These are phyloP conservation scores for Macrosoma leucophasiata DNA, from an alignment of 2,888 invertebrate genomes.

Conservation along the genomic window DNA sequence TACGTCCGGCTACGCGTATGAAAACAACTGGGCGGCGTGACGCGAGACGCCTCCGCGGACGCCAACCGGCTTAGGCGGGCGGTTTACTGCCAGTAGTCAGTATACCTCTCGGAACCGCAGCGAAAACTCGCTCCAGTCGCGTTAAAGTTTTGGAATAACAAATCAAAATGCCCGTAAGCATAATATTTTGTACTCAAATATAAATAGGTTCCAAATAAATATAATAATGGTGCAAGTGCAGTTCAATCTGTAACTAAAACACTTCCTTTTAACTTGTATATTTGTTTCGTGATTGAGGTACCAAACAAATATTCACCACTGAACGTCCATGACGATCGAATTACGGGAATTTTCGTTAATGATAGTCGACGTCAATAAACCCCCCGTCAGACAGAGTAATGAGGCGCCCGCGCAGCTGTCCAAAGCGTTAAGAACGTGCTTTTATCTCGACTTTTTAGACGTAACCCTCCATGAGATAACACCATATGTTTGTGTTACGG, in stretches of 20 bases:
- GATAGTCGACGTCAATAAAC: too few species aligned
- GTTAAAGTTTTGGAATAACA: conserved; percentile 39
- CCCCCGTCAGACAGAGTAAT: conserved; percentile 9
- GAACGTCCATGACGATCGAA: too few species aligned
- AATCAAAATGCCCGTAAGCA: conserved; percentile 62
- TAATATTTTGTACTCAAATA: conserved; percentile 14
- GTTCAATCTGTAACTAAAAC: too few species aligned
- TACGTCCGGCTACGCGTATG: conserved; percentile 28
- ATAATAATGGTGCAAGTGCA: too few species aligned
- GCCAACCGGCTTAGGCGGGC: conserved; percentile 54
- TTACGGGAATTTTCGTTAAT: too few species aligned
- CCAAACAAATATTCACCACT: too few species aligned
- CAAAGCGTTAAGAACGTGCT: conserved; percentile 20
- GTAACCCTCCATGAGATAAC: conserved; percentile 35
- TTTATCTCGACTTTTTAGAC: conserved; percentile 43
- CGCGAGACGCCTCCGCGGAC: conserved; percentile 39
- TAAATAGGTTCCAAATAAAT: not conserved
- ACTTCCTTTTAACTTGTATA: too few species aligned
- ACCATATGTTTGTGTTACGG: conserved; percentile 46
- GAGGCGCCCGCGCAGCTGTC: conserved; percentile 29
- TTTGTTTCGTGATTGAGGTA: too few species aligned
- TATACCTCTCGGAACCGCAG: conserved; percentile 48
- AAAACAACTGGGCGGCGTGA: conserved; percentile 31
- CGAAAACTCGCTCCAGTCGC: conserved; percentile 48
- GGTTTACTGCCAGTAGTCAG: conserved; percentile 49